Evolutionary conservation across 2,888 invertebrate species (phyloP).

Genomic region (Willowsia nigromaculata): DNA sequence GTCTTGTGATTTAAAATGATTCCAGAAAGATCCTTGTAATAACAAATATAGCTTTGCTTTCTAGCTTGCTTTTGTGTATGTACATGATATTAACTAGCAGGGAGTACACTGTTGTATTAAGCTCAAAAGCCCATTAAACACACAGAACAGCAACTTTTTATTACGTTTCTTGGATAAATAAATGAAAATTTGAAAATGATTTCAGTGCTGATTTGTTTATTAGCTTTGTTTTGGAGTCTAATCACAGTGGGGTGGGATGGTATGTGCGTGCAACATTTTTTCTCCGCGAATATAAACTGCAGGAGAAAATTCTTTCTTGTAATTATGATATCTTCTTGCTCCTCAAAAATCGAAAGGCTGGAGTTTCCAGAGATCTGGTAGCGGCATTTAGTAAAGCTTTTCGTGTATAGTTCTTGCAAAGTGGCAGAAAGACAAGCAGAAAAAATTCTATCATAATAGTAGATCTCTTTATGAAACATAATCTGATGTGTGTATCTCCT

Average conservation of each 20-base stretch:
- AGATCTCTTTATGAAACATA: conserved; percentile 12
- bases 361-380: neutral
- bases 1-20: neutral
- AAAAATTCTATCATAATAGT: conserved; percentile 22
- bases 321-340: neutral
- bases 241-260: conserved; percentile 31
- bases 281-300: neutral
- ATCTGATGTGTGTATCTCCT: conserved; percentile 20
- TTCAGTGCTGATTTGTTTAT: conserved; percentile 68
- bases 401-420: conserved; percentile 16
- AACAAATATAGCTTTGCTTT: neutral
- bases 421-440: conserved; percentile 13
- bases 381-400: conserved; percentile 15
- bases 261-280: neutral
- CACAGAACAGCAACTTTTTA: neutral
- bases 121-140: neutral
- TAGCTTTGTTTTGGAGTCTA: conserved; percentile 32
- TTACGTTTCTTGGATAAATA: conserved; percentile 45
- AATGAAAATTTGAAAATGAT: conserved; percentile 30
- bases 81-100: neutral
- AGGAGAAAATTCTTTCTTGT: neutral
- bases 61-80: neutral
- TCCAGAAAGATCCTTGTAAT: neutral
- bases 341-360: neutral
- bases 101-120: neutral